Evolutionary conservation across 1,140 invertebrate species (phyloP).

Genomic region (Orius insidiosus): DNA sequence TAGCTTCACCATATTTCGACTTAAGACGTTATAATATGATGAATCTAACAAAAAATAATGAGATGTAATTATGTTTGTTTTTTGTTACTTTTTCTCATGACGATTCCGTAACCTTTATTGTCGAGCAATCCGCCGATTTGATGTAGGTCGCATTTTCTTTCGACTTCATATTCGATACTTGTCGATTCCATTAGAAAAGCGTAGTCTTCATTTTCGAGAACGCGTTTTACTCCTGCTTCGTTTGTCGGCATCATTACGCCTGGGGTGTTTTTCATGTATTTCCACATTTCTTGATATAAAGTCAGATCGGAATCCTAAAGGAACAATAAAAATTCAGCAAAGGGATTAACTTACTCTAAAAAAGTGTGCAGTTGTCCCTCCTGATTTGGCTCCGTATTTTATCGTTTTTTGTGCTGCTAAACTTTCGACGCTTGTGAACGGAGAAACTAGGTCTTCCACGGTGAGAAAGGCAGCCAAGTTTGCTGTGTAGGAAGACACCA

Average conservation of each 20-base stretch:
- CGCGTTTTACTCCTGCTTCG: constrained; percentile 48
- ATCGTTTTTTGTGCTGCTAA: constrained; percentile 65
- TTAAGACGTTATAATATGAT: constrained; percentile 50
- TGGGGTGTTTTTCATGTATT: constrained; percentile 16
- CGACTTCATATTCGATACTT: constrained; percentile 46
- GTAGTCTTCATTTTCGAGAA: constrained; percentile 40
- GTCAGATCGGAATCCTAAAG: constrained; percentile 16
- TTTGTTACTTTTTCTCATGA: constrained; percentile 55
- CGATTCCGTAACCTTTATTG: constrained; percentile 75
- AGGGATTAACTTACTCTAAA: constrained; percentile 48
- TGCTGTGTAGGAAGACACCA: constrained; percentile 91
- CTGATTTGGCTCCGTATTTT: constrained; percentile 65
- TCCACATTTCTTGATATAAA: constrained; percentile 17
- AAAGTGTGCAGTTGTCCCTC: constrained; percentile 66
- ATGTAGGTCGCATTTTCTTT: constrained; percentile 63
- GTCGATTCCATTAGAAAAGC: constrained; percentile 57
- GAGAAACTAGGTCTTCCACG: constrained; percentile 60
- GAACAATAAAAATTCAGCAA: background rate
- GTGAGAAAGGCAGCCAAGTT: constrained; percentile 92
- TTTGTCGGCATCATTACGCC: constrained; percentile 45
- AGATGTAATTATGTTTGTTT: background rate
- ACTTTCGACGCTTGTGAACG: constrained; percentile 70
- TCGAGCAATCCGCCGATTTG: constrained; percentile 65
- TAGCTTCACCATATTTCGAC: constrained; percentile 55
- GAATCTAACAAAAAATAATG: constrained; percentile 47